phyloP scores from a whole-genome alignment of 2,888 invertebrate species.

The Himalopsyche anomala region DNA sequence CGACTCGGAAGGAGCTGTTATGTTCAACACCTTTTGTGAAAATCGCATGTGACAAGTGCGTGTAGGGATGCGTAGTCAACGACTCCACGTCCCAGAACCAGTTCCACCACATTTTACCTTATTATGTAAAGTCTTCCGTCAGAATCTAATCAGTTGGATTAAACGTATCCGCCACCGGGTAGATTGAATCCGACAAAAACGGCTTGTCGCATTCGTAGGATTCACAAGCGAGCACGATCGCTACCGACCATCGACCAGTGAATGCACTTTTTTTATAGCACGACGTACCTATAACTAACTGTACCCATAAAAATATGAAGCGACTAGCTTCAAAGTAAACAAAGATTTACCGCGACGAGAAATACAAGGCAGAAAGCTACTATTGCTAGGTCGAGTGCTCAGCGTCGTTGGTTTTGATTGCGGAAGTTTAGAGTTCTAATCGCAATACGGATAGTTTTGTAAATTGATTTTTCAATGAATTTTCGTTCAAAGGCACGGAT shows the following conservation, averaged over 20 bases:
- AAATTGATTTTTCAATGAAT: too few relatives aligned
- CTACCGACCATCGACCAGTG: not conserved
- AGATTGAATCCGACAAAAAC: slow-evolving; percentile 36
- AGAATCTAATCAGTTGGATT: slow-evolving; percentile 17
- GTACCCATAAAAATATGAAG: too few relatives aligned
- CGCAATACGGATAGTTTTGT: too few relatives aligned
- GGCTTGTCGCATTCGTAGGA: slow-evolving; percentile 25
- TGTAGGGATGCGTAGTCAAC: not conserved
- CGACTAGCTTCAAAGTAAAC: too few relatives aligned
- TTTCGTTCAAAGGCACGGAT: too few relatives aligned
- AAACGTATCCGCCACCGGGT: slow-evolving; percentile 35
- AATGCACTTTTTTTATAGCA: not conserved
- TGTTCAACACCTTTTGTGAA: not conserved
- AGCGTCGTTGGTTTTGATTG: too few relatives aligned
- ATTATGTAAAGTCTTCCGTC: slow-evolving; percentile 42
- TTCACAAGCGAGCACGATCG: not conserved
- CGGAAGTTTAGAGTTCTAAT: too few relatives aligned
- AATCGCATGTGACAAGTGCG: not conserved
- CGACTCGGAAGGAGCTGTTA: not conserved
- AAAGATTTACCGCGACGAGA: too few relatives aligned
- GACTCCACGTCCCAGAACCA: not conserved
- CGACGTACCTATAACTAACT: too few relatives aligned
- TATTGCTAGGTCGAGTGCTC: too few relatives aligned
- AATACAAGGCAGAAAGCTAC: too few relatives aligned
- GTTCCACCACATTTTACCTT: slow-evolving; percentile 27